Conservation (phyloP, 2,113 vertebrate species). For the Elanoides forficatus region DNA sequence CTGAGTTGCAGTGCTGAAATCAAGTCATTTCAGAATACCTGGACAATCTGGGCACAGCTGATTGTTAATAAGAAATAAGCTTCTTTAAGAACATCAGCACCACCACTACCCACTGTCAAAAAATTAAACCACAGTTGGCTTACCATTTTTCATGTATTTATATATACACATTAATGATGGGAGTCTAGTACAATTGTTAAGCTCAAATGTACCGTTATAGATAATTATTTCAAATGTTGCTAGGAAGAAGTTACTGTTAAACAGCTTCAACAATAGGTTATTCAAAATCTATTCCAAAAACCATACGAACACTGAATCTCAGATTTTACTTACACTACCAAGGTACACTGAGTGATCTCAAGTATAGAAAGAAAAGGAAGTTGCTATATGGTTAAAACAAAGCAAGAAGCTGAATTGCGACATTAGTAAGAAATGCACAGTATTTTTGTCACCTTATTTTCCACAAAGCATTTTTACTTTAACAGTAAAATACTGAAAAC, state of each 20-base stretch:
- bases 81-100: background rate
- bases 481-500: background rate
- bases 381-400: background rate
- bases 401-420: background rate
- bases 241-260: background rate
- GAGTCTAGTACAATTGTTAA: background rate
- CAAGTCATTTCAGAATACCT: background rate
- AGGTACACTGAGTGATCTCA: background rate
- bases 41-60: background rate
- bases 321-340: background rate
- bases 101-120: background rate
- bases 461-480: background rate
- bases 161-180: background rate
- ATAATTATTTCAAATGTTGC: background rate
- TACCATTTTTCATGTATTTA: background rate
- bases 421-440: background rate
- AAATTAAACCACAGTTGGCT: background rate
- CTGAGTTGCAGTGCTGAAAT: background rate
- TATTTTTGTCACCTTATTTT: background rate
- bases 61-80: background rate
- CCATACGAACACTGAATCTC: background rate
- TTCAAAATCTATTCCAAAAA: background rate
- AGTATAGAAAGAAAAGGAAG: background rate
- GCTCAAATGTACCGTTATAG: background rate
- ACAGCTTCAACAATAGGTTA: background rate